These are phyloP conservation scores for Luperina testacea DNA, from an alignment of 2,888 invertebrate genomes.

Conservation along the genomic window DNA sequence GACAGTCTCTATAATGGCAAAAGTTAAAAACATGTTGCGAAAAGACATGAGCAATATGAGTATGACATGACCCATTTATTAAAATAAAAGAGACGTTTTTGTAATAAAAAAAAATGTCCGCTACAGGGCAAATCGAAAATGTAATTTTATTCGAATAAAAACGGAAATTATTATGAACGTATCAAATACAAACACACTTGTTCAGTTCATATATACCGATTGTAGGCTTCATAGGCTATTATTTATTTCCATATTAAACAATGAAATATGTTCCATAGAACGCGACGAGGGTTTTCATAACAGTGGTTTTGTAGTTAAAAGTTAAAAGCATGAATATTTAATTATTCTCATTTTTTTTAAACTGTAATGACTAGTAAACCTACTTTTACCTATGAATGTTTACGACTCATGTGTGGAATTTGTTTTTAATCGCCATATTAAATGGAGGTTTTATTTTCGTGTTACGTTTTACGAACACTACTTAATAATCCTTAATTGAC, in stretches of 20 bases:
- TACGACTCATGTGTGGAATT: neutral
- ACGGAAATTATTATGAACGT: neutral
- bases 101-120: neutral
- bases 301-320: slow-evolving; percentile 15
- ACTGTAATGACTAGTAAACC: neutral
- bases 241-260: slow-evolving; percentile 17
- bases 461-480: neutral
- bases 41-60: neutral
- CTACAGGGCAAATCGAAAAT: neutral
- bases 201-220: neutral
- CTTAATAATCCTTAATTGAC: no score
- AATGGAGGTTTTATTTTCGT: neutral
- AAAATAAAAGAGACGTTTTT: neutral
- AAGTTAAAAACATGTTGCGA: slow-evolving; percentile 27
- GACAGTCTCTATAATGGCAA: slow-evolving; percentile 8
- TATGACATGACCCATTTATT: slow-evolving; percentile 17
- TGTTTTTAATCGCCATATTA: neutral
- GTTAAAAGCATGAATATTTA: slow-evolving; percentile 29
- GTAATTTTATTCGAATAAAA: neutral
- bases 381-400: neutral
- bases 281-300: slow-evolving; percentile 17
- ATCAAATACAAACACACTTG: slow-evolving; percentile 1
- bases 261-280: neutral
- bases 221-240: neutral
- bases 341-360: slow-evolving; percentile 13